Conservation (phyloP, 1,140 invertebrate species). For the Andricus grossulariae region DNA sequence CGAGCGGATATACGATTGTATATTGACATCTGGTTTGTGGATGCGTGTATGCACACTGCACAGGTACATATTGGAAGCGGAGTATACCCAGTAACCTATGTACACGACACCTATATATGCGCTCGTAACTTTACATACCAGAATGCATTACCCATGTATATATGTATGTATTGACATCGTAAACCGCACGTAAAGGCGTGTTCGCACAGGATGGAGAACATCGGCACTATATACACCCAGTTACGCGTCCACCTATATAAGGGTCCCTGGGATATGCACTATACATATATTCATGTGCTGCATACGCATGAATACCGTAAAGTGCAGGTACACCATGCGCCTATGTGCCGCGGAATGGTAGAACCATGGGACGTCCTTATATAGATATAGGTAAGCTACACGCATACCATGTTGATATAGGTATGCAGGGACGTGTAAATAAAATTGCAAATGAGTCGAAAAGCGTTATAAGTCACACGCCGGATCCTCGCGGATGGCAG, state of each 20-base stretch:
- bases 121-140: slow-evolving; percentile 57
- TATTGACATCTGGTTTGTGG: slow-evolving; percentile 12
- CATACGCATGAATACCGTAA: slow-evolving; percentile 50
- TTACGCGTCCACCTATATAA: slow-evolving; percentile 54
- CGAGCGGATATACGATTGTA: background rate
- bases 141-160: slow-evolving; percentile 56
- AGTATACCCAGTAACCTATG: slow-evolving; percentile 58
- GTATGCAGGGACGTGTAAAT: slow-evolving; percentile 27
- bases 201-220: slow-evolving; percentile 50
- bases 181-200: slow-evolving; percentile 58
- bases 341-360: slow-evolving; percentile 50
- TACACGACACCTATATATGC: slow-evolving; percentile 57
- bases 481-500: background rate
- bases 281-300: slow-evolving; percentile 56
- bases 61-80: slow-evolving; percentile 24
- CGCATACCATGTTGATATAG: slow-evolving; percentile 20
- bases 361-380: slow-evolving; percentile 50
- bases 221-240: slow-evolving; percentile 56
- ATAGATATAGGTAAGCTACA: slow-evolving; percentile 37
- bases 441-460: slow-evolving; percentile 43
- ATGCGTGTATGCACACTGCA: background rate
- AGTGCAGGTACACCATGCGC: slow-evolving; percentile 38
- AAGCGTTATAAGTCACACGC: slow-evolving; percentile 24
- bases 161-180: slow-evolving; percentile 58
- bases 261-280: slow-evolving; percentile 47